phyloP scores from a whole-genome alignment of 1,140 invertebrate genomes.

The Zaprionus camerounensis region DNA sequence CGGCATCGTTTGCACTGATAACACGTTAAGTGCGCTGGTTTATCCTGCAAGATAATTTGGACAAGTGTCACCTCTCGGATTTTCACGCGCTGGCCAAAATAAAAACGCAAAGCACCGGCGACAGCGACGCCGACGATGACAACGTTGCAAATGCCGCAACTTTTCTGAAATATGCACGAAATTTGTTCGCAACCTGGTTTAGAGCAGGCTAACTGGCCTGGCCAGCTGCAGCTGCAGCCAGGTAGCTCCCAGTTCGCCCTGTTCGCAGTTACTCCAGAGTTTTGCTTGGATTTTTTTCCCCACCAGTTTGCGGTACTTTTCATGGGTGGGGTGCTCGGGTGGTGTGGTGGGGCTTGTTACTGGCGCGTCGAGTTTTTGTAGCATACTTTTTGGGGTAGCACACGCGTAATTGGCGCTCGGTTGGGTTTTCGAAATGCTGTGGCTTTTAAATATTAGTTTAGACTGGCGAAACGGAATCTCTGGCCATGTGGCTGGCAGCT shows the following conservation, averaged over 20 bases:
- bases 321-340: background rate
- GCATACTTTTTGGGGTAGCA: constrained; percentile 40
- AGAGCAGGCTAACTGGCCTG: constrained; percentile 35
- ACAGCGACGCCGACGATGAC: constrained; percentile 25
- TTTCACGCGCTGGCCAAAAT: constrained; percentile 69
- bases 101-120: constrained; percentile 11
- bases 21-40: constrained; percentile 81
- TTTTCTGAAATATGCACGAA: constrained; percentile 55
- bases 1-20: constrained; percentile 74
- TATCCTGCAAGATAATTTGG: constrained; percentile 81
- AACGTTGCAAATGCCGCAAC: constrained; percentile 44
- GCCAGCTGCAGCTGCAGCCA: constrained; percentile 40
- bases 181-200: constrained; percentile 39
- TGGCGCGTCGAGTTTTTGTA: constrained; percentile 38
- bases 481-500: constrained; percentile 36
- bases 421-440: constrained; percentile 51
- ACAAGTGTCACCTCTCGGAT: constrained; percentile 81
- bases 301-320: constrained; percentile 38
- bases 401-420: constrained; percentile 70
- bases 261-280: background rate
- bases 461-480: constrained; percentile 24
- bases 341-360: constrained; percentile 14
- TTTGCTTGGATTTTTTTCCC: constrained; percentile 38
- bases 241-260: constrained; percentile 6
- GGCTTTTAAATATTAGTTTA: constrained; percentile 63